Conservation (phyloP, 2,888 invertebrate species). For the Acanthosepion esculentum region DNA sequence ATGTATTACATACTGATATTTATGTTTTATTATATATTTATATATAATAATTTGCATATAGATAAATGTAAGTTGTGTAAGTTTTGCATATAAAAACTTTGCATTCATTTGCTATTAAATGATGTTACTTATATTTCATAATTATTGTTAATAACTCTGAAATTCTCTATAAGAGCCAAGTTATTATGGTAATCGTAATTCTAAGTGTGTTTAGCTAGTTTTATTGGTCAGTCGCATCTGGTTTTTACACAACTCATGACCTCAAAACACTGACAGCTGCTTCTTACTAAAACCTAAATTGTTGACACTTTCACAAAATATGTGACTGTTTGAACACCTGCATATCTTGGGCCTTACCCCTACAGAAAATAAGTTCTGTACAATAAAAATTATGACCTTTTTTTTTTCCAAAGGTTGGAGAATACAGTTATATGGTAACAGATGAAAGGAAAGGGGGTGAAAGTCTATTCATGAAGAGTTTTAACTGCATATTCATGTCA, state of each 20-base stretch:
- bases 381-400: neutral
- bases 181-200: neutral
- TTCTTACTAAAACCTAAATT: neutral
- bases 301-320: neutral
- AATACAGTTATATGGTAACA: neutral
- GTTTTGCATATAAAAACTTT: neutral
- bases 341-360: neutral
- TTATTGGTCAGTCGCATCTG: neutral
- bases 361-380: neutral
- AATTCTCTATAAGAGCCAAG: no score
- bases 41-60: neutral
- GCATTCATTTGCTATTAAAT: neutral
- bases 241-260: neutral
- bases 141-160: no score
- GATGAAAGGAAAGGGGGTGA: neutral
- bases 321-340: neutral
- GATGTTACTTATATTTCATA: no score
- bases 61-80: neutral
- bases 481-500: neutral
- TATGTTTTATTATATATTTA: neutral
- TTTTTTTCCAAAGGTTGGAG: neutral
- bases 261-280: neutral
- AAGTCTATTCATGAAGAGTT: neutral
- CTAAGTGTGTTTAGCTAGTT: neutral
- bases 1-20: neutral